Base-by-base conservation (phyloP, 2,888 invertebrate species). In the Camponotus fellah region DNA sequence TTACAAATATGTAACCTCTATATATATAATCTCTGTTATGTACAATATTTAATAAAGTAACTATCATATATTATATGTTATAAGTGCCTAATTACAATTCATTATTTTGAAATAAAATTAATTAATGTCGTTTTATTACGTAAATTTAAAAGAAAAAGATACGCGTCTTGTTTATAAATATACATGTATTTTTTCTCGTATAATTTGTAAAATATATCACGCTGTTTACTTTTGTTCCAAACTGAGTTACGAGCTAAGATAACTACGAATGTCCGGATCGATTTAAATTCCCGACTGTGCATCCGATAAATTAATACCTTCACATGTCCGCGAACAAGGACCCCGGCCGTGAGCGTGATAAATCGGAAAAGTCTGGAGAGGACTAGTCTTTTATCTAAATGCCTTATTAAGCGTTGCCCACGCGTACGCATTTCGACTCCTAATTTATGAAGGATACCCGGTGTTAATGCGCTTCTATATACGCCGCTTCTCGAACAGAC, bases 341-440 rank as follows among this genome's bases (percentile, higher is more conserved):
- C 53, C 26, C 79, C 64, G 40, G 76, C 53, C 72, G 49, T 75
- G 86, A 62, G 74, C 79, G 87, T 82, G 83, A 90, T 89, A 90
- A 90, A 90, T 90, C 84, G 83, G 85, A 66, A 85, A 90, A 88
- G 81, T 81, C 68, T 43, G 40, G 43, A 71, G 76, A 72, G 34
- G 65, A 74, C 69, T 21, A 58, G 72, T 79, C 72, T 74, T 88
- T 88, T 89, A 88, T 90, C 86, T 86, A 89, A 90, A 89, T 90
- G 86, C 88, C 90, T 90, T 90, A 90, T 90, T 90, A 90, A 90
- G 76, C 83, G 85, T 86, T 88, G 85, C 89, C 89, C 90, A 90
- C 90, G 88, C 90, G 90, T 85, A 81, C 69, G 60, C 83, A 46
- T 89, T 88, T 85, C 84, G 87, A 79, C 87, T 82, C 37, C 85